Conservation (phyloP, 2,888 invertebrate species). For the Idaea dimidiata region DNA sequence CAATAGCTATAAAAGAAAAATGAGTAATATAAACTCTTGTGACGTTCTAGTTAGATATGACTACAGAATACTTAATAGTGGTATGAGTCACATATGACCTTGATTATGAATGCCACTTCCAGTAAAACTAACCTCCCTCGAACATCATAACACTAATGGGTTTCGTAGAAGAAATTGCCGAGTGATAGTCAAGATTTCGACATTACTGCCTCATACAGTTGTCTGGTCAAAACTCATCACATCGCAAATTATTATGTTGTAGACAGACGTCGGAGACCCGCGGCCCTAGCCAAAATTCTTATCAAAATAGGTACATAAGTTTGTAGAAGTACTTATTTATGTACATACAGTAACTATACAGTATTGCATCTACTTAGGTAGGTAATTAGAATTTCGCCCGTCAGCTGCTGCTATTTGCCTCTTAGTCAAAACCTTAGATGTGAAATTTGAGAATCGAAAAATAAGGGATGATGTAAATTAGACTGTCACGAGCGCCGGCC, state of each 20-base stretch:
- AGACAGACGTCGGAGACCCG: neutral
- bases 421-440: no score
- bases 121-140: slow-evolving; percentile 25
- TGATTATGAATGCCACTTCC: slow-evolving; percentile 23
- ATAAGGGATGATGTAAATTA: no score
- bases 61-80: neutral
- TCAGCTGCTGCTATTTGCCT: no score
- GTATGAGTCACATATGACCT: neutral
- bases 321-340: no score
- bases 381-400: no score
- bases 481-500: no score
- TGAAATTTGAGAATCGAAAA: no score
- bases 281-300: no score
- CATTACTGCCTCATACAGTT: slow-evolving; percentile 36
- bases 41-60: neutral
- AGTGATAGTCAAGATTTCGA: slow-evolving; percentile 46
- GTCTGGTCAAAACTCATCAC: neutral
- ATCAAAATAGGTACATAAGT: no score
- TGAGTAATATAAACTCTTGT: neutral
- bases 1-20: no score
- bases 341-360: no score
- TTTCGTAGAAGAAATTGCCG: slow-evolving; percentile 50
- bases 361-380: no score
- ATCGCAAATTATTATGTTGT: neutral
- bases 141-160: slow-evolving; percentile 61